Base-by-base conservation (phyloP, 2,888 invertebrate species). In the Aphodius sticticus region DNA sequence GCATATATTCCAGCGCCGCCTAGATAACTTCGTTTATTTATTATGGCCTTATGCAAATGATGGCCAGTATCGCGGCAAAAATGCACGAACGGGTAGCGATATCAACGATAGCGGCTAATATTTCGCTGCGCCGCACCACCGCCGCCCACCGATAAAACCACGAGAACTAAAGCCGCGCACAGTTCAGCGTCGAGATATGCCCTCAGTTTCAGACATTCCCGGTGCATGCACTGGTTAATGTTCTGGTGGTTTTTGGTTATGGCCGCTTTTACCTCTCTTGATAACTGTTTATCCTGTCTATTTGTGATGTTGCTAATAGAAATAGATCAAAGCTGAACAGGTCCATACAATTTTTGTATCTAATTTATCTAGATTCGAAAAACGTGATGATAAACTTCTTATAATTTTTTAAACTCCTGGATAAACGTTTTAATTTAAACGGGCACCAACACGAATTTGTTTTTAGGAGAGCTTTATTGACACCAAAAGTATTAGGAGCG, bases 31-130 rank as follows among this genome's bases (percentile, higher is more conserved):
- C 86, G 86, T 86, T 87, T 87, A 88, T 88, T 88, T 88, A 88
- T 88, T 88, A 87, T 87, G 84, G 86, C 87, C 87, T 88, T 88
- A 88, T 88, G 88, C 87, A 88, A 88, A 88, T 88, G 87, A 85
- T 85, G 84, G 83, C 83, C 84, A 84, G 26, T 88, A 88, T 88
- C 87, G 86, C 83, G 84, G 85, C 84, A 88, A 88, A 87, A 87
- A 88, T 88, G 87, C 87, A 87, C 86, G 87, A 86, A 86, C 86
- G 83, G 84, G 82, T 84, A 81, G 83, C 74, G 74, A 74, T 74
- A 74, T 74, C 74, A 36, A 35, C 85, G 85, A 87, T 87, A 86
- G 84, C 84, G 83, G 85, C 86, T 84, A 85, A 85, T 85, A 86
- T 86, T 86, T 86, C 83, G 85, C 84, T 84, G 83, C 83, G 82